Base-by-base conservation (phyloP, 2,888 invertebrate species). In the Trichogramma dendrolimi region DNA sequence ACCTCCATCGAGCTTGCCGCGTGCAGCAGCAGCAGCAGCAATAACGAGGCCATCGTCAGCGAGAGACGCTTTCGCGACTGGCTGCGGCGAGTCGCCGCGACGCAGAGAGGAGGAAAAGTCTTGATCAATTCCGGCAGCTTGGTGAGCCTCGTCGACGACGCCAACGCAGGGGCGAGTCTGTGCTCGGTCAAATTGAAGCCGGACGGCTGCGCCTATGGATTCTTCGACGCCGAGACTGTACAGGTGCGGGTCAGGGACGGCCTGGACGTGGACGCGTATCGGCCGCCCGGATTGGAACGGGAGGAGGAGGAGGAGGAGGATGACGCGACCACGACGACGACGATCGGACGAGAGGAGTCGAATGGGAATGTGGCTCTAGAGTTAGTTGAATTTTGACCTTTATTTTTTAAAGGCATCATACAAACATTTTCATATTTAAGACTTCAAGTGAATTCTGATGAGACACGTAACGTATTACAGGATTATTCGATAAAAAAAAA, bases 51-150 rank as follows among this genome's bases (percentile, higher is more conserved):
- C 2, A 51, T 62, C 3, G 65, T 71, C 59, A 73, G 67, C 64
- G 69, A 68, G 53, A 70, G 76, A 56, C 67, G 69, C 66, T 71
- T 79, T 14, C 58, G 71, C 11, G 68, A 76, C 68, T 74, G 77
- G 10, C 27, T 27, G 27, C 27, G 27, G 73, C 83, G 61, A 80
- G 82, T 59, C 79, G 73, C 40, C 62, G 64, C 66, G 27, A 27
- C 82, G 82, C 61, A 80, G 79, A 1, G 79, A 81, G 3, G 80
- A 82, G 67, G 80, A 80, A 27, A 3, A 72, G 79, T 86, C 53
- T 70, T 86, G 2, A 79, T 88, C 40, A 87, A 86, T 73, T 80
- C 84, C 56, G 78, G 80, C 8, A 76, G 84, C 66, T 75, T 80
- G 0, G 40, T 70, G 7, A 61, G 27, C 4, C 47, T 68, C 1